Evolutionary conservation across 1,140 invertebrate genomes (phyloP).

Genomic region (Philaenus spumarius): DNA sequence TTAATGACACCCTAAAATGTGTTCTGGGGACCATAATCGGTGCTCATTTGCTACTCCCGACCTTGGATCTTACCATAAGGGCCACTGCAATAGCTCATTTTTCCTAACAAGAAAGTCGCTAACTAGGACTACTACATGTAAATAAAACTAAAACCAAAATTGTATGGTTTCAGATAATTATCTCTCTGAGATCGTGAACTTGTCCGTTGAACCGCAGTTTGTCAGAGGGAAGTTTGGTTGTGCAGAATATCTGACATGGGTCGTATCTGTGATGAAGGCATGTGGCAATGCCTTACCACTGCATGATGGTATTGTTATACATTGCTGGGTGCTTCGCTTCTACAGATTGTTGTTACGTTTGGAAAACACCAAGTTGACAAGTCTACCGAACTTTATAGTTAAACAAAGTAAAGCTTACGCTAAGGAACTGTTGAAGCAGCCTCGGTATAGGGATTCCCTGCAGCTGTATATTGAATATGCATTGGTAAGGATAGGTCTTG

Average conservation of each 20-base stretch:
- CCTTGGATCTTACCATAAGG: too few relatives aligned
- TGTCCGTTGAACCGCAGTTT: slow-evolving; percentile 47
- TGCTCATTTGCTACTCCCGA: too few relatives aligned
- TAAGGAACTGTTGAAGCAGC: slow-evolving; percentile 23
- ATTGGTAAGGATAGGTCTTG: too few relatives aligned
- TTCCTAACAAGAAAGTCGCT: too few relatives aligned
- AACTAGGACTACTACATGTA: too few relatives aligned
- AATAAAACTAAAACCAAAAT: too few relatives aligned
- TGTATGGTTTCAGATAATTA: slow-evolving; percentile 11
- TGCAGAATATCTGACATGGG: slow-evolving; percentile 49
- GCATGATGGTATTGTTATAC: slow-evolving; percentile 41
- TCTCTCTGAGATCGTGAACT: slow-evolving; percentile 7
- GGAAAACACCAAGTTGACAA: not conserved
- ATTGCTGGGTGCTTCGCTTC: slow-evolving; percentile 53
- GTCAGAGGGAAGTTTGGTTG: slow-evolving; percentile 49
- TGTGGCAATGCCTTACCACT: slow-evolving; percentile 37
- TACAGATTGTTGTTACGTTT: slow-evolving; percentile 35
- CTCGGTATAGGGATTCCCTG: slow-evolving; percentile 11
- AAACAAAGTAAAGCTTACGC: slow-evolving; percentile 3
- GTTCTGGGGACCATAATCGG: too few relatives aligned
- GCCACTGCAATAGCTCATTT: too few relatives aligned
- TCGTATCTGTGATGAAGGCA: slow-evolving; percentile 38
- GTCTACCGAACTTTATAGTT: not conserved
- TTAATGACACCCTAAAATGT: too few relatives aligned
- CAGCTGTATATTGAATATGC: slow-evolving; percentile 25